A percentile compares a stretch with the other conserved stretches of the same genome.
These are phyloP conservation scores for Hypomecis punctinalis DNA, from an alignment of 2,888 invertebrate species.

Conservation along the genomic window DNA sequence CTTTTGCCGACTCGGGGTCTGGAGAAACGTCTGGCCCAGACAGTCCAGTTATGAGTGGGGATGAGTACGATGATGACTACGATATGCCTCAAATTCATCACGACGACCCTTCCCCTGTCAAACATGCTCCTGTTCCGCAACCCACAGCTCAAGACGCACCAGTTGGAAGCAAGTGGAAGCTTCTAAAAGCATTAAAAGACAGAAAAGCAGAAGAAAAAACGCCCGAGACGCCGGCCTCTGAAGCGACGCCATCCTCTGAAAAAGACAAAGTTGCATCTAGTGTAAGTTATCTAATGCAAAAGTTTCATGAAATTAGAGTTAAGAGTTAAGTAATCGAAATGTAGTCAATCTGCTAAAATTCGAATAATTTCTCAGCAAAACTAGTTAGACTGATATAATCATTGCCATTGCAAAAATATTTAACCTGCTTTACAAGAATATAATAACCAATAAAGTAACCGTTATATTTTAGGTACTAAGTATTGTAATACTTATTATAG, in stretches of 20 bases:
- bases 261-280: constrained; percentile 90
- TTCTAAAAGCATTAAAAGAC: constrained; percentile 95
- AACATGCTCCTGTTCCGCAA: constrained; percentile 61
- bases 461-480: constrained; percentile 37
- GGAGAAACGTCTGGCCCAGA: constrained; percentile 96
- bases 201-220: constrained; percentile 95
- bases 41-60: constrained; percentile 91
- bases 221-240: constrained; percentile 87
- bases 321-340: constrained; percentile 75
- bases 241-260: constrained; percentile 85
- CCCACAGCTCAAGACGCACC: constrained; percentile 78
- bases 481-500: not conserved
- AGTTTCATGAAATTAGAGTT: constrained; percentile 88
- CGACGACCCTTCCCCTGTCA: constrained; percentile 58
- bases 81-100: constrained; percentile 79
- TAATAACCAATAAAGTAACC: constrained; percentile 34
- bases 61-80: constrained; percentile 88
- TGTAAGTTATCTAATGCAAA: constrained; percentile 87
- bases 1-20: constrained; percentile 87
- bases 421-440: constrained; percentile 62
- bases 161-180: constrained; percentile 95
- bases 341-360: constrained; percentile 34
- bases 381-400: constrained; percentile 67
- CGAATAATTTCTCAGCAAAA: constrained; percentile 43
- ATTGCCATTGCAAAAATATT: constrained; percentile 57